Evolutionary conservation across 2,888 invertebrate species (phyloP), one percentile per base, ranked within the genome.

Genomic region (Melipona bicolor): DNA sequence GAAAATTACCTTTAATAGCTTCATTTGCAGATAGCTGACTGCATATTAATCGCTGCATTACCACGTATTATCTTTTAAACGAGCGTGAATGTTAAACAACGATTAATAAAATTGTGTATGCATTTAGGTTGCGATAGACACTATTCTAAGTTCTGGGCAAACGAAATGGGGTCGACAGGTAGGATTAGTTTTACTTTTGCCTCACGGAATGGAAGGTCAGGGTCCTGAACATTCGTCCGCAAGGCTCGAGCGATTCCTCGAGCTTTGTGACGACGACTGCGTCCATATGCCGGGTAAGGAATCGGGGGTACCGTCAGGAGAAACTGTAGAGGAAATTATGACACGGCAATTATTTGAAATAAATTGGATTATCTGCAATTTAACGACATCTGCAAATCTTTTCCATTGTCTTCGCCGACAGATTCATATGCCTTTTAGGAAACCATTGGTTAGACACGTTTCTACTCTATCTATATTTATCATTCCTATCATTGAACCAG

Each of bases 191-290:
- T 94, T 98, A 90, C 95, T 97, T 50, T 94, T 98, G 83, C 98
- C 98, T 0, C 98, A 98, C 92, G 98, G 98, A 9, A 96, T 97
- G 93, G 98, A 98, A 91, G 97, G 97, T 68, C 95, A 97, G 96
- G 97, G 96, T 15, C 96, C 97, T 0, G 97, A 96, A 91, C 97
- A 97, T 91, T 97, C 96, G 6, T 96, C 97, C 0, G 96, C 94
- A 2, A 96, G 96, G 69, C 91, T 96, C 21, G 97, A 98, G 93
- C 96, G 98, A 80, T 97, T 96, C 94, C 95, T 97, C 79, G 96
- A 96, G 91, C 94, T 96, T 93, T 95, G 95, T 91, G 96, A 96
- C 87, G 97, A 97, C 88, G 97, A 97, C 86, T 96, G 96, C 70
- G 96, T 96, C 82, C 85, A 95, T 78, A 95, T 96, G 85, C 96